Evolutionary conservation across 2,888 invertebrate species (phyloP), one percentile per base, ranked within the genome.

Genomic region (Tribolium freemani): DNA sequence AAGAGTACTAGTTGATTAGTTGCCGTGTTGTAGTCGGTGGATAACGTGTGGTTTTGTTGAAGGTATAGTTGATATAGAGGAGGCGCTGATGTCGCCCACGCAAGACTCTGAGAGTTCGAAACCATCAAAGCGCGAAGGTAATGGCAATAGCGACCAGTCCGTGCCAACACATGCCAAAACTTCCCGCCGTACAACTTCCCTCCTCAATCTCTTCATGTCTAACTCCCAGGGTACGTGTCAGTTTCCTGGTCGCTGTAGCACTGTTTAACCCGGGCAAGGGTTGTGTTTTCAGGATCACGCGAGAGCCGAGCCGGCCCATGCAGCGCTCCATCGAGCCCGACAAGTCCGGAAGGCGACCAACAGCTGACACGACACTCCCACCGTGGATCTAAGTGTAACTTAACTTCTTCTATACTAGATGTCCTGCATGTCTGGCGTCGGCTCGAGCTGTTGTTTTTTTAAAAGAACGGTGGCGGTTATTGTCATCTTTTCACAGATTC

Each of bases 201-300:
- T 96, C 88, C 92, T 96, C 88, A 96, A 96, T 91, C 92, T 96
- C 90, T 96, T 96, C 91, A 95, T 96, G 90, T 95, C 96, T 88
- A 96, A 95, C 90, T 95, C 96, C 90, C 96, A 95, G 92, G 96
- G 95, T 91, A 96, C 82, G 87, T 87, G 84, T 78, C 70, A 75
- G 71, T 74, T 72, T 71, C 72, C 73, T 73, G 77, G 75, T 79
- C 76, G 63, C 46, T 68, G 67, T 68, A 73, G 67, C 53, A 70
- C 51, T 70, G 26, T 77, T 84, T 13, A 84, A 85, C 95, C 89
- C 94, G 94, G 92, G 94, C 90, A 94, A 80, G 82, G 83, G 81
- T 78, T 90, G 91, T 91, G 90, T 87, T 92, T 90, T 82, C 88
- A 88, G 86, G 93, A 86, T 93, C 93, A 80, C 85, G 86, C 75